Conservation (phyloP, 2,888 invertebrate species). For the Adelognathus sp. region DNA sequence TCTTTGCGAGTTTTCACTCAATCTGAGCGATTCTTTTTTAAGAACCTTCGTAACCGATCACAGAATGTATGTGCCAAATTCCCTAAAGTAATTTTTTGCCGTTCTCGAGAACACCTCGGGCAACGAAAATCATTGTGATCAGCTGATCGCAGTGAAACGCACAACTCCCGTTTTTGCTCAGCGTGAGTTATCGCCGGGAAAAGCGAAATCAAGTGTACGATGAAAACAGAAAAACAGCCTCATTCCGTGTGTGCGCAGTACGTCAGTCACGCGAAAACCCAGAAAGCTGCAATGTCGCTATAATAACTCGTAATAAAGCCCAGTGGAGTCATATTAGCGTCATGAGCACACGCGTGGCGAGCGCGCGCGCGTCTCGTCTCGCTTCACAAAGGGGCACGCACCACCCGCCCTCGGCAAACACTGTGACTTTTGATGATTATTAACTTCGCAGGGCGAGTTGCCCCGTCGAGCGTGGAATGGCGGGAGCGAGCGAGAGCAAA, state of each 20-base stretch:
- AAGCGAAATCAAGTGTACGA: background rate
- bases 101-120: no score
- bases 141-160: no score
- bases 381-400: conserved; percentile 75
- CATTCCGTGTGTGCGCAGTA: conserved; percentile 37
- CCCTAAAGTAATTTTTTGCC: no score
- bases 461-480: conserved; percentile 50
- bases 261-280: conserved; percentile 70
- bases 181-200: background rate
- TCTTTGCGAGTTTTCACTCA: no score
- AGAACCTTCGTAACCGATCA: no score
- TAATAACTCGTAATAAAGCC: conserved; percentile 81
- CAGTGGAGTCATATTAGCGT: conserved; percentile 80
- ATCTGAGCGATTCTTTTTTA: no score
- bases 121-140: no score
- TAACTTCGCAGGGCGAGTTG: conserved; percentile 77
- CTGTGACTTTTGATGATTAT: conserved; percentile 81
- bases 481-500: conserved; percentile 44
- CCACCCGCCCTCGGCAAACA: conserved; percentile 80
- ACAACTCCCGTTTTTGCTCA: no score
- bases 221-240: background rate
- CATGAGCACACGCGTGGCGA: conserved; percentile 79
- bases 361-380: no score
- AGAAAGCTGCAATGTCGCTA: conserved; percentile 78
- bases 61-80: no score